Conservation (phyloP, 1,140 invertebrate genomes). For the Phthorimaea operculella region DNA sequence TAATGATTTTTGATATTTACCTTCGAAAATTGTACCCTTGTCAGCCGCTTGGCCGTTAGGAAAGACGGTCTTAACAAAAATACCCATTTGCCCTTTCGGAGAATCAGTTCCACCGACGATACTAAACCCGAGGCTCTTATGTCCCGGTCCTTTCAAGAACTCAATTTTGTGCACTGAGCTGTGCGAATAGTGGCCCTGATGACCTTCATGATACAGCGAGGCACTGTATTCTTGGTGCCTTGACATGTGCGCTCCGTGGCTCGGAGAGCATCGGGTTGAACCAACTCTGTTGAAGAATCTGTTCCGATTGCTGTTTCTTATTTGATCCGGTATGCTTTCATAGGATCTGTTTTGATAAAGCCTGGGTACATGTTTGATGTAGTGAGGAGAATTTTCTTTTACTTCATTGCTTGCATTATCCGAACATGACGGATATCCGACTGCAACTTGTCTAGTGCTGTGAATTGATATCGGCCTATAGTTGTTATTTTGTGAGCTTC, state of each 20-base stretch:
- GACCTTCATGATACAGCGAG: conserved; percentile 28
- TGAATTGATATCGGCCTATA: conserved; percentile 61
- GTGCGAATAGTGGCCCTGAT: conserved; percentile 34
- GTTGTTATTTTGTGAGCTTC: conserved; percentile 36
- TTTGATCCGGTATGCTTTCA: conserved; percentile 60
- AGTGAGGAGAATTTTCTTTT: conserved; percentile 56
- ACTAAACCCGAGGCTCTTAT: conserved; percentile 90
- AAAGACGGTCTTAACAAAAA: conserved; percentile 92
- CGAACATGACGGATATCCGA: conserved; percentile 26
- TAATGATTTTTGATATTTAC: conserved; percentile 62
- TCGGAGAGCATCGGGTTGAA: conserved; percentile 48
- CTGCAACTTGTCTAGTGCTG: conserved; percentile 32
- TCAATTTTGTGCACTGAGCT: conserved; percentile 56
- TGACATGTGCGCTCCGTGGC: conserved; percentile 35
- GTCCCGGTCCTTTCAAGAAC: conserved; percentile 85
- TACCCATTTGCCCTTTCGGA: conserved; percentile 88
- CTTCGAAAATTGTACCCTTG: conserved; percentile 84
- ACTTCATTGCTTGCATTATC: conserved; percentile 53
- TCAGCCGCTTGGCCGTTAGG: conserved; percentile 89
- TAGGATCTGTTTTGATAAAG: conserved; percentile 62
- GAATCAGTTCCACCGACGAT: conserved; percentile 92
- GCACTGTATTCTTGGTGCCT: conserved; percentile 43
- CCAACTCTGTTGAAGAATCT: conserved; percentile 59
- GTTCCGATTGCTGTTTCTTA: conserved; percentile 48
- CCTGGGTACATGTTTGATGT: conserved; percentile 53